Base-by-base conservation (phyloP, 2,113 vertebrate genomes). In the Pyrgilauda ruficollis region DNA sequence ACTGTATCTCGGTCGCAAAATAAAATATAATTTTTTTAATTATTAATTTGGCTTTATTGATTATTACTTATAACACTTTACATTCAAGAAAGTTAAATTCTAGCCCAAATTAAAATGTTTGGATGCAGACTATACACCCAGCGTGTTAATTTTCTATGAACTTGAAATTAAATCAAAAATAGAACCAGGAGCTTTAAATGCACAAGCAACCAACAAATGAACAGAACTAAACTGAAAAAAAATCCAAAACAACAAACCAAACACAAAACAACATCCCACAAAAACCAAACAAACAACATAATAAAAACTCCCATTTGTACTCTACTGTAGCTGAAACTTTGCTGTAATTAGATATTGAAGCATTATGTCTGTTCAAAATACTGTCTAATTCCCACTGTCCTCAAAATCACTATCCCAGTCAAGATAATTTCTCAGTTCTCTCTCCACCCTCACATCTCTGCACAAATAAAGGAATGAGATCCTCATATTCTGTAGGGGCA, bases 271-370 rank as follows among this genome's bases (percentile, higher is more conserved):
- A 9, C 6, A 27, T 1, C 15, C 21, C 30, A n/a, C 10, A 50
- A 59, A 2, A 69, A 63, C 2, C 1, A 41, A 58, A 35, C 1
- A 31, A 50, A 15, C 3, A 64, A 56, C 31, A 21, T 64, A 80
- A 31, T 5, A 41, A 58, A 11, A 15, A 11, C 8, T 2, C 7
- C 6, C 1, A 2, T 46, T 67, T 88, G 10, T 9, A 1, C 0
- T 77, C 44, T 53, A 41, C n/a, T 17, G 4, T 58, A 44, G 13
- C 20, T 67, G 26, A 66, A 80, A 81, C 3, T 6, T 77, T 77
- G 3, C 37, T 90, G 64, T 44, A 52, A 44, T 10, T 81, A 19
- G 27, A 62, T 2, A 30, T 33, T 81, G 28, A 61, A 80, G 73
- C 8, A 28, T 24, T 87, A 31, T 10, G 16, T 53, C 22, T 62